Evolutionary conservation across 2,888 invertebrate genomes (phyloP).

Genomic region (Agelastica alni): DNA sequence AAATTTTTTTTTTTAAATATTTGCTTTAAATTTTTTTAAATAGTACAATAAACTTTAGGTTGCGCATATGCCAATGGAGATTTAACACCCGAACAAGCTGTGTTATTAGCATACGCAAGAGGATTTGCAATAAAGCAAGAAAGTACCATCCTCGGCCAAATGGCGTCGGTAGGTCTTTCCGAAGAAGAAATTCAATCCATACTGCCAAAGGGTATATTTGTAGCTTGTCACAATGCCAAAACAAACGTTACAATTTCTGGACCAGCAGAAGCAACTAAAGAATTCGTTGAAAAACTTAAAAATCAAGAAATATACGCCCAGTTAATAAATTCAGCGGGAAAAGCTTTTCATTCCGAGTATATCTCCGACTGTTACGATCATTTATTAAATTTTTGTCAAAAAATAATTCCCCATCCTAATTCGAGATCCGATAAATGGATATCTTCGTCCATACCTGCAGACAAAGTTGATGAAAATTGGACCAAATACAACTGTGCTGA

Average conservation of each 20-base stretch:
- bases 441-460: constrained; percentile 67
- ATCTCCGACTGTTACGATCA: constrained; percentile 66
- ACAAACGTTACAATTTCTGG: constrained; percentile 90
- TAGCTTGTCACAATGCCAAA: constrained; percentile 85
- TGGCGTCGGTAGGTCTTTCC: constrained; percentile 70
- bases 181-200: constrained; percentile 54
- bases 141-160: constrained; percentile 26
- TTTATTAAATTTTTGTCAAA: constrained; percentile 65
- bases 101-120: constrained; percentile 64
- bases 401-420: constrained; percentile 69
- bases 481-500: constrained; percentile 73
- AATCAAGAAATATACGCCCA: constrained; percentile 73
- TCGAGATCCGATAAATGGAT: constrained; percentile 77
- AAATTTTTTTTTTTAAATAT: no score
- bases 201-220: constrained; percentile 75
- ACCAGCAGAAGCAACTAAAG: constrained; percentile 69
- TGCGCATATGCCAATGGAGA: constrained; percentile 69
- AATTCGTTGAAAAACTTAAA: constrained; percentile 68
- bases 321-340: constrained; percentile 78
- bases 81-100: constrained; percentile 64
- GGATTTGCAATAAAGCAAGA: constrained; percentile 56
- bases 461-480: constrained; percentile 69
- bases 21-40: no score
- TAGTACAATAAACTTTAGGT: no score
- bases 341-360: constrained; percentile 82